These are phyloP conservation scores for Colletes collaris DNA, from an alignment of 2,888 invertebrate species.

Conservation along the genomic window DNA sequence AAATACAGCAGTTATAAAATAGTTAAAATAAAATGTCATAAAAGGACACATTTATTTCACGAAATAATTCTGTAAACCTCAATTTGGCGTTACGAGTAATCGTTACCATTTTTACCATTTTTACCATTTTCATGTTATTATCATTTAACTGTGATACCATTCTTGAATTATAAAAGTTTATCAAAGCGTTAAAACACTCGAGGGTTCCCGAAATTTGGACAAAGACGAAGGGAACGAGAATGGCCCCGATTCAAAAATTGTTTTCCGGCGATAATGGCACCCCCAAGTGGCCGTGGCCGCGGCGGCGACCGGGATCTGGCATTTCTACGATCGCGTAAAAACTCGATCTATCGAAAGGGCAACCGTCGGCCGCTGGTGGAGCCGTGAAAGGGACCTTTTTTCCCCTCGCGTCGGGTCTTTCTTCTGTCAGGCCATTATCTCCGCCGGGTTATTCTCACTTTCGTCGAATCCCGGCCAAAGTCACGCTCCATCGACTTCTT, in stretches of 20 bases:
- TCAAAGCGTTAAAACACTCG: no score
- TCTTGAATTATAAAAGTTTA: no score
- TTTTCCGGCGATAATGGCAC: conserved; percentile 23
- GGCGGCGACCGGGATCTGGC: conserved; percentile 13
- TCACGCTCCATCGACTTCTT: conserved; percentile 62
- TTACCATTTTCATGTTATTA: no score
- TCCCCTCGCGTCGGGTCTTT: conserved; percentile 20
- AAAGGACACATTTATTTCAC: no score
- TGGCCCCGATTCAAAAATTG: conserved; percentile 21
- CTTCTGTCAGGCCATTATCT: conserved; percentile 59
- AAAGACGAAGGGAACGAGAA: not conserved
- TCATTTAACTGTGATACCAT: no score
- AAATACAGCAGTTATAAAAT: no score
- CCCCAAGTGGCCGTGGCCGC: not conserved
- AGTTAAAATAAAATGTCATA: no score
- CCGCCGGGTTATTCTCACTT: conserved; percentile 61
- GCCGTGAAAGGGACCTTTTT: conserved; percentile 48
- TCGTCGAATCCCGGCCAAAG: conserved; percentile 57
- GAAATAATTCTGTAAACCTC: no score
- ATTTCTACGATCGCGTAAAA: conserved; percentile 58
- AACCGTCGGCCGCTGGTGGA: conserved; percentile 30
- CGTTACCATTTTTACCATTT: no score
- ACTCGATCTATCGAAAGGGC: conserved; percentile 63
- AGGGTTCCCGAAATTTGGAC: not conserved
- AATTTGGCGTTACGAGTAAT: no score